These are phyloP conservation scores for Hypolimnas misippus DNA, from an alignment of 2,888 invertebrate genomes.

Conservation along the genomic window DNA sequence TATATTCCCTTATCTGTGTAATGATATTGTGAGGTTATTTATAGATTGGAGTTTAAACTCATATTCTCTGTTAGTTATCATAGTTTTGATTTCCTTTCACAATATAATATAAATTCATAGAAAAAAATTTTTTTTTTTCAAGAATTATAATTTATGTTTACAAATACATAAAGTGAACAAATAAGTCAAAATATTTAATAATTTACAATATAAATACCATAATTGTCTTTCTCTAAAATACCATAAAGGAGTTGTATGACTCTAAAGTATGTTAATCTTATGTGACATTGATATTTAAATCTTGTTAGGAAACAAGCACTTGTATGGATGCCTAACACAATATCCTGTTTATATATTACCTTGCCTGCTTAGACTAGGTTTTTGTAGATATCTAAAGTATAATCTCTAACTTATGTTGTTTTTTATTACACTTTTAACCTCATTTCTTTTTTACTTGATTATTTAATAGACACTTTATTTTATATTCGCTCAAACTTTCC, in stretches of 20 bases:
- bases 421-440: background rate
- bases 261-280: slow-evolving; percentile 71
- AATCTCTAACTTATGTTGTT: slow-evolving; percentile 1
- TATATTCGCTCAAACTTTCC: too few relatives aligned
- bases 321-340: slow-evolving; percentile 69
- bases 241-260: slow-evolving; percentile 60
- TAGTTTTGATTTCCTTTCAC: background rate
- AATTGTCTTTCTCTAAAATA: slow-evolving; percentile 29
- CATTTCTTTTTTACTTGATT: background rate
- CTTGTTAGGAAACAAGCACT: slow-evolving; percentile 72
- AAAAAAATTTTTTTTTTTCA: too few relatives aligned
- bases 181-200: background rate
- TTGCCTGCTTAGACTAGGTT: slow-evolving; percentile 63
- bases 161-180: background rate
- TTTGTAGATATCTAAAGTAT: slow-evolving; percentile 45
- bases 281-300: slow-evolving; percentile 78
- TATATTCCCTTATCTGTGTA: slow-evolving; percentile 47
- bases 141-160: background rate
- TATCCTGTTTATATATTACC: slow-evolving; percentile 69
- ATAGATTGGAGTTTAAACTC: background rate
- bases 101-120: too few relatives aligned
- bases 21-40: slow-evolving; percentile 2
- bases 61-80: background rate
- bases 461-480: too few relatives aligned
- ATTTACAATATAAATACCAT: background rate